Evolutionary conservation across 1,140 invertebrate species (phyloP), one percentile per base, ranked within the genome.

Genomic region (Caerostris darwini): DNA sequence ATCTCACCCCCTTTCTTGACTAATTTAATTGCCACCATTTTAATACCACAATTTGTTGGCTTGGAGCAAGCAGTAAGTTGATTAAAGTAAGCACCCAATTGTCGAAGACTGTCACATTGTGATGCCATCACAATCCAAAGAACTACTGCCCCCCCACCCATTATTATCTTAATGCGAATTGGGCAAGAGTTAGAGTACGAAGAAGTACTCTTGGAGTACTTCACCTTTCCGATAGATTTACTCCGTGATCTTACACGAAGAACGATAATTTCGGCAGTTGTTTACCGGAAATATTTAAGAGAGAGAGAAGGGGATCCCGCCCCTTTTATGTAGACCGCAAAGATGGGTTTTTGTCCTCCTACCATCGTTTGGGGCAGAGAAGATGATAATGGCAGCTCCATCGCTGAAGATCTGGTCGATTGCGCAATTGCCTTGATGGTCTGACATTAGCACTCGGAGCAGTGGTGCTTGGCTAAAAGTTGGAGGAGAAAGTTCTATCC

Each of bases 221-320:
- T 50, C 71, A 77, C 71, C 71, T 53, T 77, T 77, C 71, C 71
- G 10, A 77, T 77, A 77, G 71, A 77, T 77, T 77, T 77, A 77
- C 19, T 10, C 19, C 71, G 19, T 6, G 19, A 50, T 77, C 34
- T 53, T 77, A 77, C 71, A 77, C 8, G 69, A 12, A 12, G 34
- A 77, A 77, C 71, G 69, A 77, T 77, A 77, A 77, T 77, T 77
- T 34, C 69, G 19, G 7, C 71, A 53, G 71, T 77, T 34, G 19
- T 77, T 77, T 50, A 50, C 71, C 71, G 34, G 71, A 77, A 77
- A 77, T 77, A 53, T 77, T 77, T 77, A 77, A 77, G 71, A 77
- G 71, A 77, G 71, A 64, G 61, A 34, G 34, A 34, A 2, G 0
- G 1, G 34, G 10, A 34, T 77, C 71, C 53, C 71, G 71, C 71